Base-by-base conservation (phyloP, 2,113 vertebrate species). In the Hoplias malabaricus region DNA sequence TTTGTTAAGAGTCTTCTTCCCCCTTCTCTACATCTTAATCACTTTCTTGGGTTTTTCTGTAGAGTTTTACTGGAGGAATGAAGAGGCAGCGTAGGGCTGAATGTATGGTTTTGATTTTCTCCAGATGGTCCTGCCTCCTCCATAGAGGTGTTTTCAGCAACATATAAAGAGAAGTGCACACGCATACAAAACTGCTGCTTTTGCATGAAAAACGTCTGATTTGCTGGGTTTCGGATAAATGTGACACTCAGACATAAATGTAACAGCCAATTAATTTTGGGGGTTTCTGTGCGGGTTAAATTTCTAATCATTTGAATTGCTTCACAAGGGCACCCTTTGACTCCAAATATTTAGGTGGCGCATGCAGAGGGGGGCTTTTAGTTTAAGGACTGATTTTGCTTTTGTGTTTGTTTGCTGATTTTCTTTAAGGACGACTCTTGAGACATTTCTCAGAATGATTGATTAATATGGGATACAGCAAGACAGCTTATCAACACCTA, bases 81-180 rank as follows among this genome's bases (percentile, higher is more conserved):
- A 59, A 77, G 80, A 67, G 69, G 68, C 68, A 73, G 69, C 33
- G 87, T 87, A 90, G 86, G 86, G 86, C 87, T 92, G 89, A 92
- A 92, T 91, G 88, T 88, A 87, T 82, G 88, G 87, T 89, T 90
- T 91, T 90, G 87, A 91, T 88, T 88, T 82, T 79, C 81, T 87
- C 87, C 91, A 92, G 90, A 92, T 91, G 91, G 90, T 87, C 84
- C 86, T 82, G 85, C 89, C 91, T 87, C 90, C 87, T 90, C 87
- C 89, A 90, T 89, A 87, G 87, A 81, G 83, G 86, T 69, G 89
- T 90, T 92, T 90, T 92, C 87, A 92, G 76, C 71, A 79, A 82
- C 80, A 84, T 85, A 90, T 89, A 91, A 92, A 92, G 86, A 86
- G 85, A 86, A 54, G 83, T 67, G 69, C 79, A 70, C 81, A 84